phyloP scores from a whole-genome alignment of 2,888 invertebrate species.

The Onchidella celtica region DNA sequence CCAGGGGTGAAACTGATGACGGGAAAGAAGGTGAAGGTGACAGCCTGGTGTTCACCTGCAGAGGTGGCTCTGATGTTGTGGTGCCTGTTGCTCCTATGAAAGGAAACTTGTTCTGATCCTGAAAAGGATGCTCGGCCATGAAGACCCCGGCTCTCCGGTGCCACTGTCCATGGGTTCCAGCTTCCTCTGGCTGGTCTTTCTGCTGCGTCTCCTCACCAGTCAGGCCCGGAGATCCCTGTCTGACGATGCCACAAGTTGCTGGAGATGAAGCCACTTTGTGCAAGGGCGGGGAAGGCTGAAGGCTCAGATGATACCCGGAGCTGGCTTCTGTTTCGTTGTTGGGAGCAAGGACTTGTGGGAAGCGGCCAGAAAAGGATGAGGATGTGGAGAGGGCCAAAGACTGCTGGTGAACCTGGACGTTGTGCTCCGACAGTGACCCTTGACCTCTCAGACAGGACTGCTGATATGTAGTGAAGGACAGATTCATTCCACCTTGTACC shows the following conservation, averaged over 20 bases:
- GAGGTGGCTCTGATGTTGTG: neutral
- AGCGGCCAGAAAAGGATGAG: conserved; percentile 1
- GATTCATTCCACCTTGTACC: neutral
- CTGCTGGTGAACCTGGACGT: neutral
- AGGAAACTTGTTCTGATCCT: conserved; percentile 38
- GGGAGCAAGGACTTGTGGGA: neutral
- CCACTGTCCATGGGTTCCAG: conserved; percentile 29
- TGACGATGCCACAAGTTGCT: neutral
- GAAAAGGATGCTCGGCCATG: conserved; percentile 53
- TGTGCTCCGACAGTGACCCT: neutral
- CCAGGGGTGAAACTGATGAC: neutral
- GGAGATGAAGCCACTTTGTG: neutral
- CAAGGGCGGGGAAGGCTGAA: neutral
- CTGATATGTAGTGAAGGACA: conserved; percentile 22
- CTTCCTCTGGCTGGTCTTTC: neutral
- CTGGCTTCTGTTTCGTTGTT: conserved; percentile 3
- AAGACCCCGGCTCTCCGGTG: conserved; percentile 47
- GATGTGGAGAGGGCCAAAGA: neutral
- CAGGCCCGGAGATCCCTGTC: neutral
- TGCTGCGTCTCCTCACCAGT: neutral
- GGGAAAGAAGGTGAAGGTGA: neutral
- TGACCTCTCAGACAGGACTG: neutral
- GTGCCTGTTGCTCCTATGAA: neutral
- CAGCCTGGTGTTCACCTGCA: neutral
- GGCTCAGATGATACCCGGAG: neutral